phyloP scores from a whole-genome alignment of 2,797 vertebrate genomes.

The Myotis findleyi region DNA sequence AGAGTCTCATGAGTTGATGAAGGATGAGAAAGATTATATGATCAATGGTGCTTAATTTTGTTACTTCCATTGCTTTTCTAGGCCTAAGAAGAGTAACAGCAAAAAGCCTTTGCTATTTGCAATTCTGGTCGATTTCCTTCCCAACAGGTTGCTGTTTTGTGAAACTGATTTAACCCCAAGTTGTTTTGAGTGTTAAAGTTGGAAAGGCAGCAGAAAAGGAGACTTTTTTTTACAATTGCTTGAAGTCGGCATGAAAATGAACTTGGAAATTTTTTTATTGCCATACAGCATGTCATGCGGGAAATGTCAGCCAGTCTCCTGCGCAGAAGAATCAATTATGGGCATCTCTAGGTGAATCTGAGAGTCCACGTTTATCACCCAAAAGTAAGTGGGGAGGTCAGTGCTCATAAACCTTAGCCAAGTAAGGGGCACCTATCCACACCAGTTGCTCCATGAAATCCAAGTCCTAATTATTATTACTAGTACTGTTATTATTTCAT shows the following conservation, averaged over 20 bases:
- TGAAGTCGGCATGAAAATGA: conserved; percentile 51
- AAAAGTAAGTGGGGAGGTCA: neutral
- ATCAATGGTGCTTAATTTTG: neutral
- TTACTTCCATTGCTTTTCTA: conserved; percentile 3
- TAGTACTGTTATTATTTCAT: neutral
- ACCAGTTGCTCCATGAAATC: neutral
- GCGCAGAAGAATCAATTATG: conserved; percentile 6
- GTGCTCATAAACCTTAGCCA: neutral
- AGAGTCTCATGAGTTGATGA: neutral
- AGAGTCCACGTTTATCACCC: neutral
- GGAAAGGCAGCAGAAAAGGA: conserved; percentile 24
- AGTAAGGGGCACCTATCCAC: neutral
- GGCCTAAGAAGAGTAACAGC: neutral
- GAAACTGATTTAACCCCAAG: conserved; percentile 63
- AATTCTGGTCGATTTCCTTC: conserved; percentile 26
- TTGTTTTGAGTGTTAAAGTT: conserved; percentile 12
- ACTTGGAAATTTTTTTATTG: conserved; percentile 22
- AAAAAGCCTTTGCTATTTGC: neutral
- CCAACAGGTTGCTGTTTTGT: conserved; percentile 5
- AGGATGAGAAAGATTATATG: neutral
- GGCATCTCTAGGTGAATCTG: neutral
- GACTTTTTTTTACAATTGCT: conserved; percentile 36
- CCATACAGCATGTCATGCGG: neutral
- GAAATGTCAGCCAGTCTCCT: conserved; percentile 26
- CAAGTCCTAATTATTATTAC: neutral